Base-by-base conservation (phyloP, 2,113 vertebrate genomes). In the Coptodon rendalli region DNA sequence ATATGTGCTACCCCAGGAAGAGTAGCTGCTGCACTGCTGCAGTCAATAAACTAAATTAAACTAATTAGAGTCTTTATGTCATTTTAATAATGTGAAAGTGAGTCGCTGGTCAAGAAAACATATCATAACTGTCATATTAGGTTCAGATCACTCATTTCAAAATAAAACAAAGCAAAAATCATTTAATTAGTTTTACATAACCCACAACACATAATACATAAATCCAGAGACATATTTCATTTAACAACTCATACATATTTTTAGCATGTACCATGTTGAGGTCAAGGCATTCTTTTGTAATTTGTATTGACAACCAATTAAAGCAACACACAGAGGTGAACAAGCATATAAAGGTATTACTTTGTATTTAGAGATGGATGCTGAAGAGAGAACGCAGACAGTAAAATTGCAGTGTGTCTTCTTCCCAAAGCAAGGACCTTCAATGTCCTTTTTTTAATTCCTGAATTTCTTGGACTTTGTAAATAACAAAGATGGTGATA, bases 401-500 rank as follows among this genome's bases (percentile, higher is more conserved):
- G 24, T 16, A 27, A 73, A 16, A 56, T 83, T 80, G 29, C 17
- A 6, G 24, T 9, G 2, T 10, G 3, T 38, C 8, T 22, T 68
- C 61, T 38, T 68, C 34, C 45, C 54, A 63, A 63, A 43, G 7
- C 5, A 6, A 3, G 13, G 66, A 7, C n/a, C 5, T 29, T 84
- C n/a, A 40, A 1, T 36, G 1, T 5, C 4, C 1, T 2, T 11
- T 10, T 10, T 76, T 17, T 48, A 27, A 22, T n/a, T 38, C 34
- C 61, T 68, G 34, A 13, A 68, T 76, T 29, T 40, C 2, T 40
- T 29, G 36, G 73, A 31, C 31, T 85, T 81, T 27, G 22, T 90
- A 0, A 7, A 76, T 52, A 10, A 94, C 38, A 6, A 91, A 0
- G 43, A 94, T 88, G 61, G 93, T 86, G 9, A 93, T 4, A 0